phyloP scores from a whole-genome alignment of 35 echinoderm and acorn worm species.

The Heliocidaris erythrogramma region DNA sequence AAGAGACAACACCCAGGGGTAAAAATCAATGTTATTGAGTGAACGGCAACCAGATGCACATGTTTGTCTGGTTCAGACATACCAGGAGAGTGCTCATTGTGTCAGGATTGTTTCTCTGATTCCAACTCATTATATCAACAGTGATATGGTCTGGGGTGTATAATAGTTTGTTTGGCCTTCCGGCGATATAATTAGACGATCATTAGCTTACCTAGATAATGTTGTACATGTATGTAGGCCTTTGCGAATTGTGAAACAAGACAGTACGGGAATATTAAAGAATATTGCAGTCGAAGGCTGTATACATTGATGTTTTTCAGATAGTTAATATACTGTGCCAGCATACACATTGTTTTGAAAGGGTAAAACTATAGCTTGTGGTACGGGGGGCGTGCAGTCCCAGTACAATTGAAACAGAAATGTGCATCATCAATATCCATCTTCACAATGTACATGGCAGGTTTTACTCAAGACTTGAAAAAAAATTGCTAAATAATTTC shows the following conservation, averaged over 20 bases:
- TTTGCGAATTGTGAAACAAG: not conserved
- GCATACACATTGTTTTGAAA: too few relatives aligned
- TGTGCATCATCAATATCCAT: too few relatives aligned
- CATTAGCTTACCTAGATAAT: not conserved
- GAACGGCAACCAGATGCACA: not conserved
- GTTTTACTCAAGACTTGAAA: too few relatives aligned
- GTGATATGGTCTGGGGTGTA: not conserved
- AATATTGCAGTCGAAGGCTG: too few relatives aligned
- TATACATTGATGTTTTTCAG: too few relatives aligned
- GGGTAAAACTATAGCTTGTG: too few relatives aligned
- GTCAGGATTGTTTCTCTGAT: not conserved
- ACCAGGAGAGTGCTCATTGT: not conserved
- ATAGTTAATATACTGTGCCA: too few relatives aligned
- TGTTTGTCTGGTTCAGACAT: not conserved
- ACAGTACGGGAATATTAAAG: too few relatives aligned
- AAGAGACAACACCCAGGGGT: not conserved
- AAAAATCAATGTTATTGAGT: not conserved
- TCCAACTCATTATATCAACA: not conserved
- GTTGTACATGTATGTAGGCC: not conserved
- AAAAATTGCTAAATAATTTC: too few relatives aligned
- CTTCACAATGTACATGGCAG: too few relatives aligned
- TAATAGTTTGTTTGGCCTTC: not conserved
- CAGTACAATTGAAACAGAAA: too few relatives aligned
- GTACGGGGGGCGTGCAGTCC: too few relatives aligned
- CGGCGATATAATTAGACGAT: not conserved